Conservation (phyloP, 2,888 invertebrate species). For the Drosophila flavopinicola region DNA sequence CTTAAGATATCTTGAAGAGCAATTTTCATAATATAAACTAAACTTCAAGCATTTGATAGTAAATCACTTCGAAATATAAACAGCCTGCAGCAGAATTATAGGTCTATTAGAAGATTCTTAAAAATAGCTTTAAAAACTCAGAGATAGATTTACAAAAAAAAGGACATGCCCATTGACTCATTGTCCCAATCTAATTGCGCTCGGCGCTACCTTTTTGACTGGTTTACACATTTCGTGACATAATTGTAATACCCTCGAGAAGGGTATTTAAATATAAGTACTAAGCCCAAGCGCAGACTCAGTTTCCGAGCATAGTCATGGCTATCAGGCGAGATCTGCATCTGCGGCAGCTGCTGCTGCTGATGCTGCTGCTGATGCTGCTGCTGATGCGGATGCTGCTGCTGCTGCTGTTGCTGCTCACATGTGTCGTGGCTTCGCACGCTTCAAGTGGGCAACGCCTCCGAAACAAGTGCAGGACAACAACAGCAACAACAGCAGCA, state of each 20-base stretch:
- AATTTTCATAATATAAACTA: too few species aligned
- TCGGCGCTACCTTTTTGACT: neutral
- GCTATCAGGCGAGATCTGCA: constrained; percentile 50
- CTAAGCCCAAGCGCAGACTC: constrained; percentile 9
- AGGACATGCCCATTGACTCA: too few species aligned
- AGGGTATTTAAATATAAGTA: constrained; percentile 12
- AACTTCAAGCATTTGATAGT: too few species aligned
- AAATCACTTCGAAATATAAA: too few species aligned
- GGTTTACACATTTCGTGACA: neutral
- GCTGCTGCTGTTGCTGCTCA: constrained; percentile 48
- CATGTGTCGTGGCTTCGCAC: constrained; percentile 50
- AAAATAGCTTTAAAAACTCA: too few species aligned
- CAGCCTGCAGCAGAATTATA: too few species aligned
- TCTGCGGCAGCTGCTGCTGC: constrained; percentile 41
- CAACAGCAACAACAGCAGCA: constrained; percentile 18
- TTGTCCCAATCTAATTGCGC: too few species aligned
- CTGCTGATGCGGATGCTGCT: constrained; percentile 14
- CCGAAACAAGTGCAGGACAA: constrained; percentile 58
- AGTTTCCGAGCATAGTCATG: constrained; percentile 30
- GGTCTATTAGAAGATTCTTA: too few species aligned
- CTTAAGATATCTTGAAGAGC: too few species aligned
- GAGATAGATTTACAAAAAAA: too few species aligned
- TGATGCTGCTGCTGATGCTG: constrained; percentile 6
- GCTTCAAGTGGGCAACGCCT: constrained; percentile 67
- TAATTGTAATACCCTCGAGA: neutral